A percentile compares a stretch with the other conserved stretches of the same genome.
Evolutionary conservation across 2,113 vertebrate species (phyloP).

Genomic region (Trogon melanurus): DNA sequence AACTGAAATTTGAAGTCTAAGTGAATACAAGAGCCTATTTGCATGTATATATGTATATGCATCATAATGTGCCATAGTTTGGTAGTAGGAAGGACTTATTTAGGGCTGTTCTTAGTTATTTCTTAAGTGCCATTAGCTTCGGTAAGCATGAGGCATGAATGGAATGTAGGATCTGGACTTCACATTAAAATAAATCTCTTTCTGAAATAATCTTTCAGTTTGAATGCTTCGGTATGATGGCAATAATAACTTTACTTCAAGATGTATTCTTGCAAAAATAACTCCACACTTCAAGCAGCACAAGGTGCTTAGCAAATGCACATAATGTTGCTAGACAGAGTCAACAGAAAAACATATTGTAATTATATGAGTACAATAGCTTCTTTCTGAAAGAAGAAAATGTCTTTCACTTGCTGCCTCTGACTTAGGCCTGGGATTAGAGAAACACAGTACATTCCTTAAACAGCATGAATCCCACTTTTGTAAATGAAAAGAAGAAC

Average conservation of each 20-base stretch:
- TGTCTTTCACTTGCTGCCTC: slow-evolving; percentile 14
- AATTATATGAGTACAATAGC: slow-evolving; percentile 22
- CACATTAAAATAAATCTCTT: not conserved
- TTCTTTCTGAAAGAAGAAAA: slow-evolving; percentile 34
- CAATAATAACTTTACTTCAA: not conserved
- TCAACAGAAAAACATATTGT: not conserved
- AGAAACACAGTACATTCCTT: slow-evolving; percentile 30
- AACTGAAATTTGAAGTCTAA: not conserved
- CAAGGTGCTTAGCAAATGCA: slow-evolving; percentile 23
- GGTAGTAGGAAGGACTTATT: not conserved
- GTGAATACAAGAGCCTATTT: not conserved
- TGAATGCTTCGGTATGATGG: not conserved
- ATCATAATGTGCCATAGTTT: not conserved
- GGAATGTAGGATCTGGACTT: slow-evolving; percentile 15
- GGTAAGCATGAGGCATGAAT: not conserved
- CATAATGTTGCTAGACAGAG: not conserved
- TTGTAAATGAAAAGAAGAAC: not conserved
- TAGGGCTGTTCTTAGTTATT: not conserved
- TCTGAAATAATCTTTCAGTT: not conserved
- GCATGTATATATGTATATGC: not conserved
- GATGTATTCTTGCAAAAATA: not conserved
- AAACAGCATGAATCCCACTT: slow-evolving; percentile 5
- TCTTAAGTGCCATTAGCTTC: not conserved
- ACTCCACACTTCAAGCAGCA: not conserved
- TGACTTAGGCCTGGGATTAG: slow-evolving; percentile 27